Conservation (phyloP, 2,113 vertebrate species). For the Caranx ignobilis region DNA sequence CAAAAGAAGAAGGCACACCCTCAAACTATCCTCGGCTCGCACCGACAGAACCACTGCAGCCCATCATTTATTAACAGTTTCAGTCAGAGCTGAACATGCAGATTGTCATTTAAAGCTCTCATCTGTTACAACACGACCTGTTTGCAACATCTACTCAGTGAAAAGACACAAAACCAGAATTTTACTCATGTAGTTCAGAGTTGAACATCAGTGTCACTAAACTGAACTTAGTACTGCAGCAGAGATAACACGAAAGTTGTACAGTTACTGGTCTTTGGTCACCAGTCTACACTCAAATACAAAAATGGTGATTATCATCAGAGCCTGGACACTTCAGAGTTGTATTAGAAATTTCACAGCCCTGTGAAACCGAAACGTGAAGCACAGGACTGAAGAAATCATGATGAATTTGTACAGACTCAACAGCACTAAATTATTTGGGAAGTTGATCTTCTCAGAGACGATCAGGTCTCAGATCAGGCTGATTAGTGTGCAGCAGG, state of each 20-base stretch:
- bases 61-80: conserved; percentile 34
- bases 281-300: background rate
- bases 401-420: background rate
- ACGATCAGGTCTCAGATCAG: background rate
- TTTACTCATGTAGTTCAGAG: background rate
- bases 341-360: too few species aligned
- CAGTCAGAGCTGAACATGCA: background rate
- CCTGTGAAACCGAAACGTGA: too few species aligned
- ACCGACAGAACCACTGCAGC: conserved; percentile 15
- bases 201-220: background rate
- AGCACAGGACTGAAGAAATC: background rate
- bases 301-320: background rate
- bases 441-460: background rate
- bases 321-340: too few species aligned
- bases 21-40: background rate
- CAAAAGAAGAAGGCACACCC: background rate
- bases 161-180: background rate
- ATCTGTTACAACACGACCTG: background rate
- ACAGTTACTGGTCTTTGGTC: background rate
- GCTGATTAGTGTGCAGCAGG: background rate
- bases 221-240: background rate
- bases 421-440: background rate
- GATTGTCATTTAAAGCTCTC: conserved; percentile 9
- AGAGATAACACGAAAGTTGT: background rate
- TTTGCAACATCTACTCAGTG: background rate